Percentiles rank a stretch among this genome's conserved stretches.
Conservation (phyloP, 1,140 invertebrate genomes). For the Trachelipus rathkii region DNA sequence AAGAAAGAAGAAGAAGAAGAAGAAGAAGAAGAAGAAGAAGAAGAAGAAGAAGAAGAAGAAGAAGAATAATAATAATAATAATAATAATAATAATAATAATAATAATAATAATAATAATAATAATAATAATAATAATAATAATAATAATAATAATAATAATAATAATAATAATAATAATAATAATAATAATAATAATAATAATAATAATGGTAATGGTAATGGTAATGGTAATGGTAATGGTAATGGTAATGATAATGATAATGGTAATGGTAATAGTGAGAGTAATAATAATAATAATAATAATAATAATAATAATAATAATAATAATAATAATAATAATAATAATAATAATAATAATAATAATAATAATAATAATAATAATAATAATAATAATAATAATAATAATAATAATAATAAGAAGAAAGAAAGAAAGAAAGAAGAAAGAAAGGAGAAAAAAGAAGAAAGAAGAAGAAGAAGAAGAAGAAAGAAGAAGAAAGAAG, state of each 20-base stretch:
- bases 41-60: background rate
- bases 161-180: background rate
- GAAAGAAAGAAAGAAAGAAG: background rate
- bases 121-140: no score
- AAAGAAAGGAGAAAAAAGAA: background rate
- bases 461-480: background rate
- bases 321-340: background rate
- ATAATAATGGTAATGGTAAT: background rate
- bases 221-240: background rate
- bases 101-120: background rate
- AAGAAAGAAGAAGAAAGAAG: background rate
- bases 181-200: background rate
- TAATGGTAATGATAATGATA: slow-evolving; percentile 1
- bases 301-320: background rate
- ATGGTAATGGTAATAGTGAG: background rate
- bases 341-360: background rate
- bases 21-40: no score
- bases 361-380: slow-evolving; percentile 7
- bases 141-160: no score
- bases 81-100: background rate
- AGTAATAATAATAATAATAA: background rate
- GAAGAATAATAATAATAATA: background rate
- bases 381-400: no score
- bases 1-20: no score
- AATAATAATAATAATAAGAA: no score